Percentiles rank a stretch among this genome's conserved stretches.
Evolutionary conservation across 2,888 invertebrate species (phyloP).

Genomic region (Geotrupes spiniger): DNA sequence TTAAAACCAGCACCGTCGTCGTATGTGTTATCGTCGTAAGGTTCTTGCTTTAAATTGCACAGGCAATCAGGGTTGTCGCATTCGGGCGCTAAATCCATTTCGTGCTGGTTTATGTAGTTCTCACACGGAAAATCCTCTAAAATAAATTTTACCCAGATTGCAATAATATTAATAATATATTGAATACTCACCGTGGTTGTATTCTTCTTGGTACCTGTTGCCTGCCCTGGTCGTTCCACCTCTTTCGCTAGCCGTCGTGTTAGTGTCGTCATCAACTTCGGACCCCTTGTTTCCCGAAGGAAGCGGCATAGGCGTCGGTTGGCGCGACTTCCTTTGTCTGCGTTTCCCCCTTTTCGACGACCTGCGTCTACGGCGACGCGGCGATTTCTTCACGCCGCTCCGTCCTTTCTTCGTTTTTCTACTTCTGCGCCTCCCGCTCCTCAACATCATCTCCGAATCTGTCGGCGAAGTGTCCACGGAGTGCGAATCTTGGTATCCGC

Average conservation of each 20-base stretch:
- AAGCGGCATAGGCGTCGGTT: too few species aligned
- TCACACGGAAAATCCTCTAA: background rate
- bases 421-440: background rate
- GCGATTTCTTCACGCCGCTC: too few species aligned
- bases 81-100: slow-evolving; percentile 10
- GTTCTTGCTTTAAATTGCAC: slow-evolving; percentile 25
- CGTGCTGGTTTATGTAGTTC: background rate
- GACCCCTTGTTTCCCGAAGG: too few species aligned
- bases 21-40: slow-evolving; percentile 12
- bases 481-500: too few species aligned
- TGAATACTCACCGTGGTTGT: background rate
- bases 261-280: background rate
- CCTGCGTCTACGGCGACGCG: background rate
- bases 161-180: too few species aligned
- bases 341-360: slow-evolving; percentile 1
- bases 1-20: slow-evolving; percentile 6
- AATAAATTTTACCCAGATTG: too few species aligned
- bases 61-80: slow-evolving; percentile 25
- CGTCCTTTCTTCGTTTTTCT: background rate
- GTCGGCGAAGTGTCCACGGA: too few species aligned
- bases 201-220: background rate
- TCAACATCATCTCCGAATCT: background rate
- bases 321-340: slow-evolving; percentile 5
- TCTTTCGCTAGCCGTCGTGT: background rate
- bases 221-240: background rate